Base-by-base conservation (phyloP, 1,140 invertebrate genomes). In the Zaprionus kolodkinae region DNA sequence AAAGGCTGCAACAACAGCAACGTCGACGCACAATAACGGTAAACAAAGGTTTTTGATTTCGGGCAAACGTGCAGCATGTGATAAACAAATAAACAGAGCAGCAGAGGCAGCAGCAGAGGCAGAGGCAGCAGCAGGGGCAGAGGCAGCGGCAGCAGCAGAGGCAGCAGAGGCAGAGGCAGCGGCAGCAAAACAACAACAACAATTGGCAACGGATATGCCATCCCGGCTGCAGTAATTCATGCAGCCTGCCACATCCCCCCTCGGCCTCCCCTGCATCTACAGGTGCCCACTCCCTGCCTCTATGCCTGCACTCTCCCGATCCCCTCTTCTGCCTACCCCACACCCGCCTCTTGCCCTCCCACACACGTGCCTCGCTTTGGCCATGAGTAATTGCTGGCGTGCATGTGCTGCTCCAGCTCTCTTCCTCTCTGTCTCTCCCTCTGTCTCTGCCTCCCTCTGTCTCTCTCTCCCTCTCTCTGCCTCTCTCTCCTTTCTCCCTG, bases 371-470 rank as follows among this genome's bases (percentile, higher is more conserved):
- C 59, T 25, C 54, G 6, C 68, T 69, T 71, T 89, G 73, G 79
- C 54, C 77, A 89, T 85, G 85, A 89, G 85, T 88, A 88, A 88
- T 89, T 89, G 85, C 85, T 71, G 45, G 59, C 75, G 68, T 89
- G 81, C 84, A 80, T 81, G 84, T 71, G 38, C 56, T 65, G 54
- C 25, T 43, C 3, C 27, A 5, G 27, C 27, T 30, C 1, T 30
- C 27, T 30, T 3, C 3, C 17, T 56, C 66, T 50, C 17, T 12
- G 15, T 48, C 43, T 3, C 17, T 11, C 17, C n/a, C n/a, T n/a
- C n/a, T n/a, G n/a, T n/a, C n/a, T n/a, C n/a, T n/a, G n/a, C n/a
- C 17, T n/a, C 15, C 13, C 12, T 2, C 12, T 13, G 36, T 12
- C 36, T 38, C 36, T 6, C 13, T 13, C 4, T 13, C 6, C 21